Evolutionary conservation across 2,797 vertebrate genomes (phyloP).

Genomic region (Nannoperca obscura): DNA sequence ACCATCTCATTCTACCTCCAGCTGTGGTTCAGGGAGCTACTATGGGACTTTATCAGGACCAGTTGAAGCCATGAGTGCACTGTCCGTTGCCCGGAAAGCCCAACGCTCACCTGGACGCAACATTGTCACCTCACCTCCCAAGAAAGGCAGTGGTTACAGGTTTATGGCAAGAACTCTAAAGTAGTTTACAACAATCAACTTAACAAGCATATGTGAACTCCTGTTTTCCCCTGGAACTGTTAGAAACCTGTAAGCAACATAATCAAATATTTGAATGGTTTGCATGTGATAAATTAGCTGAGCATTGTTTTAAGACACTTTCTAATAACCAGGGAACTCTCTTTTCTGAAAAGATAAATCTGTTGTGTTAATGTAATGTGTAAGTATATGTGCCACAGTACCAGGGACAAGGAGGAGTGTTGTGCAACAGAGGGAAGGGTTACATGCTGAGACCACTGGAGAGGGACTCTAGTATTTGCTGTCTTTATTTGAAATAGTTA

Average conservation of each 20-base stretch:
- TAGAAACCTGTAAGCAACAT: not conserved
- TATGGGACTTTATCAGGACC: constrained; percentile 90
- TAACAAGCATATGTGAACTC: not conserved
- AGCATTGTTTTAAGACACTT: not conserved
- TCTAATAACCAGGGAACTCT: not conserved
- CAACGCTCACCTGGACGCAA: constrained; percentile 87
- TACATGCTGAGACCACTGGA: not conserved
- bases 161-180: constrained; percentile 62
- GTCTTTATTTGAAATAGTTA: not conserved
- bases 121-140: constrained; percentile 88
- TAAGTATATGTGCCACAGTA: not conserved
- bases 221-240: not conserved
- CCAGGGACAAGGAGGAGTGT: not conserved
- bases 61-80: constrained; percentile 84
- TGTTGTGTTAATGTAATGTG: not conserved
- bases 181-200: not conserved
- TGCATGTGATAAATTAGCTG: not conserved
- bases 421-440: not conserved
- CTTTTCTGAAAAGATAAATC: not conserved
- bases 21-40: constrained; percentile 89
- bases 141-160: constrained; percentile 92
- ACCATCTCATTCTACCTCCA: constrained; percentile 59
- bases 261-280: not conserved
- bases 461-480: no score
- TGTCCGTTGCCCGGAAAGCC: constrained; percentile 71